These are phyloP conservation scores for Papilio machaon DNA, from an alignment of 1,140 invertebrate species.

Conservation along the genomic window DNA sequence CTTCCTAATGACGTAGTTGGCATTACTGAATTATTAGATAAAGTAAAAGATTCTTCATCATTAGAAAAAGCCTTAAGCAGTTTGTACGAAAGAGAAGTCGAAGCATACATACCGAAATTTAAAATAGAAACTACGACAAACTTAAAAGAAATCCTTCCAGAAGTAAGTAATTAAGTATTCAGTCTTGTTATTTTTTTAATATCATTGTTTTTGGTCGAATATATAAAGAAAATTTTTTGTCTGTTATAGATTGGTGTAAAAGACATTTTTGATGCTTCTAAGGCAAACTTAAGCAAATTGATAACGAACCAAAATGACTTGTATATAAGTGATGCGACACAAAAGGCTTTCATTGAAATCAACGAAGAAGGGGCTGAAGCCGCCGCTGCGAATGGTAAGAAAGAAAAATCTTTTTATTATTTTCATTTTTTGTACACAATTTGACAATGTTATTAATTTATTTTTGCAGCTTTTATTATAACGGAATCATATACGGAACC, in stretches of 20 bases:
- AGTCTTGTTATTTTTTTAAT: not conserved
- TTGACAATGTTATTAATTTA: not conserved
- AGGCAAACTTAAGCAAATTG: slow-evolving; percentile 58
- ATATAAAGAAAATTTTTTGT: not conserved
- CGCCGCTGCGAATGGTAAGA: slow-evolving; percentile 67
- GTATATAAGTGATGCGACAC: slow-evolving; percentile 59
- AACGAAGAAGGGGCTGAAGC: slow-evolving; percentile 73
- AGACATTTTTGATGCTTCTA: slow-evolving; percentile 50
- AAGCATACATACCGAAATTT: slow-evolving; percentile 65
- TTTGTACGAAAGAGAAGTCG: slow-evolving; percentile 55
- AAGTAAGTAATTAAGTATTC: slow-evolving; percentile 52
- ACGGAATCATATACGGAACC: not conserved
- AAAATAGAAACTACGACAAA: slow-evolving; percentile 72
- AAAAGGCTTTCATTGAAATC: slow-evolving; percentile 74
- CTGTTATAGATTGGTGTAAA: slow-evolving; percentile 61
- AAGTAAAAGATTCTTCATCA: slow-evolving; percentile 54
- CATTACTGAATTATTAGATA: slow-evolving; percentile 54
- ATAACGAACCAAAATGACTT: slow-evolving; percentile 49
- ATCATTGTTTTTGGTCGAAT: too few relatives aligned
- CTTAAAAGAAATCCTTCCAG: slow-evolving; percentile 59
- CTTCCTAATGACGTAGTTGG: slow-evolving; percentile 67
- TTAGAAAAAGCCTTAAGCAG: slow-evolving; percentile 51
- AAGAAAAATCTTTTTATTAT: not conserved
- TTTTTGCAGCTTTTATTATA: slow-evolving; percentile 9
- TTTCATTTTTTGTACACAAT: not conserved